These are phyloP conservation scores for Lagopus muta DNA, from an alignment of 2,113 vertebrate genomes.

Conservation along the genomic window DNA sequence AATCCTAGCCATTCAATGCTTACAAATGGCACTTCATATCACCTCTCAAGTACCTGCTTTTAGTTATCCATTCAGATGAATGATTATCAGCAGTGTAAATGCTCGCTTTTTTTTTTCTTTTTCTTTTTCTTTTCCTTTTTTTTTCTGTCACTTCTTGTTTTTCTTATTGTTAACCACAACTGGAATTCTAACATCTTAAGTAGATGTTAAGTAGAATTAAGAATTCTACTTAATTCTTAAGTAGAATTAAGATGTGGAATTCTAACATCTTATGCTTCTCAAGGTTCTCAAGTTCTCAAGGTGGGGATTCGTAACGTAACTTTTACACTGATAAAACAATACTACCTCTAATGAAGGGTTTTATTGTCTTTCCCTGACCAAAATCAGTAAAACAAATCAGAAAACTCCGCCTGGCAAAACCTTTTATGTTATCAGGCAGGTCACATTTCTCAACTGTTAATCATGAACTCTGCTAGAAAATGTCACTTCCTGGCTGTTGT, in stretches of 20 bases:
- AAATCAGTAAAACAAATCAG: not conserved
- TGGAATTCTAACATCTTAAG: not conserved
- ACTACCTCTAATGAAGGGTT: not conserved
- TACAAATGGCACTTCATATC: not conserved
- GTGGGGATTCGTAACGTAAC: not conserved
- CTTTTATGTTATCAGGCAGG: not conserved
- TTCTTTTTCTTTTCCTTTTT: not conserved
- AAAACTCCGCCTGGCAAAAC: rapidly evolving
- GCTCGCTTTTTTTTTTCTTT: too few relatives aligned
- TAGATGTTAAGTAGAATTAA: too few relatives aligned
- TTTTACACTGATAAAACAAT: not conserved
- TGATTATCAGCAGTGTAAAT: not conserved
- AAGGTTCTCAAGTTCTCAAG: not conserved
- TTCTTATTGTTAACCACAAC: not conserved
- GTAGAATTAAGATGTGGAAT: not conserved
- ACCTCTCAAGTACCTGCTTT: not conserved
- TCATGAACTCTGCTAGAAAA: not conserved
- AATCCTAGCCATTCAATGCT: not conserved
- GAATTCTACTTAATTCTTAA: too few relatives aligned
- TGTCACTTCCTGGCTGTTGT: not conserved
- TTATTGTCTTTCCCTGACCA: not conserved
- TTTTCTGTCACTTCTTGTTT: not conserved
- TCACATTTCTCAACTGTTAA: not conserved
- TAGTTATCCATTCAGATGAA: not conserved
- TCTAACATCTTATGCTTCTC: not conserved